Evolutionary conservation across 2,113 vertebrate species (phyloP).

Genomic region (Dromas ardeola): DNA sequence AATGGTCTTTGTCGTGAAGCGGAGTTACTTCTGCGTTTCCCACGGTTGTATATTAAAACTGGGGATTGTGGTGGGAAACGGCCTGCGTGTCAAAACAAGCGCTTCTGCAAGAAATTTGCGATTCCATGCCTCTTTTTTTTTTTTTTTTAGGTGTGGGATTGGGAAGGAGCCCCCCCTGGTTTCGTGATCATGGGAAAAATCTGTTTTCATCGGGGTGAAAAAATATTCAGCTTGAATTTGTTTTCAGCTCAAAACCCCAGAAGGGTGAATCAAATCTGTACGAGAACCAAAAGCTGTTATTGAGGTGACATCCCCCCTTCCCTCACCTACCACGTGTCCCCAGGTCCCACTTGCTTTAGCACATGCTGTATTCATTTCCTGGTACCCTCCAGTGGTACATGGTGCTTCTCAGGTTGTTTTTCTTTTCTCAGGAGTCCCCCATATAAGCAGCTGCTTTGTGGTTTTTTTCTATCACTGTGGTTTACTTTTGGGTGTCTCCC

Average conservation of each 20-base stretch:
- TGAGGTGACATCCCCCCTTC: not conserved
- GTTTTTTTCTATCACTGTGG: rapidly evolving
- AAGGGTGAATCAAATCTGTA: not conserved
- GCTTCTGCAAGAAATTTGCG: not conserved
- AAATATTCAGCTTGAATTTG: not conserved
- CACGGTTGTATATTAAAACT: not conserved
- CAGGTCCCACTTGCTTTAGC: not conserved
- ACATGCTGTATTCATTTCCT: rapidly evolving
- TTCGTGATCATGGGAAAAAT: not conserved
- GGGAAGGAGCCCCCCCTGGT: not conserved
- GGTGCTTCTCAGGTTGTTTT: rapidly evolving
- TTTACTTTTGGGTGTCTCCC: not conserved
- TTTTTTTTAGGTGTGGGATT: not conserved
- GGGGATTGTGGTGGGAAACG: not conserved
- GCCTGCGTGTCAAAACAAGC: not conserved
- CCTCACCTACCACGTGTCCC: not conserved
- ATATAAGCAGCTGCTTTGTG: not conserved
- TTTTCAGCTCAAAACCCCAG: not conserved
- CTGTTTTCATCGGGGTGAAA: not conserved
- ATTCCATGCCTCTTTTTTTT: rapidly evolving
- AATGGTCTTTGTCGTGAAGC: not conserved
- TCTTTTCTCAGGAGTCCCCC: not conserved
- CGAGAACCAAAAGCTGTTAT: too few relatives aligned
- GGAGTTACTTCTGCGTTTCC: not conserved
- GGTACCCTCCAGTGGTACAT: rapidly evolving